Evolutionary conservation across 1,140 invertebrate genomes (phyloP).

Genomic region (Cheumatopsyche charites): DNA sequence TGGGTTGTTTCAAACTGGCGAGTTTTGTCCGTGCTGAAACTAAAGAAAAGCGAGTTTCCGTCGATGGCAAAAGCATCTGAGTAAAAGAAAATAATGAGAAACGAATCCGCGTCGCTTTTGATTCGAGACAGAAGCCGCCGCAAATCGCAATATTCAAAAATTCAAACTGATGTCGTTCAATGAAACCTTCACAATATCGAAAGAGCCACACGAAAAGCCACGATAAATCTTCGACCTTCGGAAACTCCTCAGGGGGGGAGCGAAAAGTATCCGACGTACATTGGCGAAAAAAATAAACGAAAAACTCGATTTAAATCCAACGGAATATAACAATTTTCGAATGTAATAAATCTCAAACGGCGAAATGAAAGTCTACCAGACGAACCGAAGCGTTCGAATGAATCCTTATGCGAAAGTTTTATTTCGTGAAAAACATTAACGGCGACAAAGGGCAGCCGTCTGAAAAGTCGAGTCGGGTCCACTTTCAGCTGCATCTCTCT

Average conservation of each 20-base stretch:
- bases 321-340: no score
- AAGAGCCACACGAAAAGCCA: background rate
- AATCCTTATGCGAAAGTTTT: no score
- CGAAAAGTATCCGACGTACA: background rate
- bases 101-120: background rate
- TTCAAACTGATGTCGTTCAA: background rate
- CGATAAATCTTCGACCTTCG: background rate
- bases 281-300: background rate
- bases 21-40: no score
- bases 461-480: background rate
- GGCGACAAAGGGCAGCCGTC: background rate
- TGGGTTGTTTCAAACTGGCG: no score
- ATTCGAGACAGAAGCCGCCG: slow-evolving; percentile 4
- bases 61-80: background rate
- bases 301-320: no score
- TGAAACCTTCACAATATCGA: slow-evolving; percentile 16
- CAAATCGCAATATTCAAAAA: slow-evolving; percentile 3
- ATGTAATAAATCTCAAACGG: no score
- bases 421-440: slow-evolving; percentile 9
- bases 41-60: no score
- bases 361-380: no score
- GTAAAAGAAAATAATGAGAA: background rate
- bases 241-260: background rate
- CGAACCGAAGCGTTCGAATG: no score
- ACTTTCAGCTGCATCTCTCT: slow-evolving; percentile 27